Conservation (phyloP, 2,113 vertebrate species). For the Puma concolor region DNA sequence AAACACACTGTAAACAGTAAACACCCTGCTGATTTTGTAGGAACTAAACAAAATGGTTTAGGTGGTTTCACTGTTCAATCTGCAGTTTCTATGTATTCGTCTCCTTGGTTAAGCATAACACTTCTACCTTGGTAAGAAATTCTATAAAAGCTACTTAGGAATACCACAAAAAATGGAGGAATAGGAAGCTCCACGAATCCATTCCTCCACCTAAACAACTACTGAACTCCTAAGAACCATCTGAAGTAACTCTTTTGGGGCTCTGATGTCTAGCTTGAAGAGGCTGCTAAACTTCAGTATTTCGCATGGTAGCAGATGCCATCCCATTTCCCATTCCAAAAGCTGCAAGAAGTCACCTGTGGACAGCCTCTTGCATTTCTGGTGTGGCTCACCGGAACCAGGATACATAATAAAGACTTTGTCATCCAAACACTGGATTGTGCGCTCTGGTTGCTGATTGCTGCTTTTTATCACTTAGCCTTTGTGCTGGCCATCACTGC, state of each 20-base stretch:
- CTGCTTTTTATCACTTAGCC: not conserved
- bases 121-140: not conserved
- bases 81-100: not conserved
- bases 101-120: not conserved
- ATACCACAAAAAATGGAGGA: not conserved
- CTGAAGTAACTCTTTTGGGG: not conserved
- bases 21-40: not conserved
- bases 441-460: not conserved
- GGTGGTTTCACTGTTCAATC: not conserved
- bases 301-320: not conserved
- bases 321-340: not conserved
- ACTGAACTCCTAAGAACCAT: not conserved
- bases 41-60: not conserved
- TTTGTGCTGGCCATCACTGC: not conserved
- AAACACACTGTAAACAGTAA: not conserved
- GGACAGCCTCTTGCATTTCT: not conserved
- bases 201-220: not conserved
- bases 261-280: not conserved
- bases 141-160: not conserved
- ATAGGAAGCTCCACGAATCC: not conserved
- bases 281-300: not conserved
- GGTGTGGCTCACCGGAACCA: not conserved
- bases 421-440: not conserved
- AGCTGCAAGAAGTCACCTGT: not conserved
- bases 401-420: not conserved